Conservation (phyloP, 1,140 invertebrate species). For the Marisa cornuarietis region DNA sequence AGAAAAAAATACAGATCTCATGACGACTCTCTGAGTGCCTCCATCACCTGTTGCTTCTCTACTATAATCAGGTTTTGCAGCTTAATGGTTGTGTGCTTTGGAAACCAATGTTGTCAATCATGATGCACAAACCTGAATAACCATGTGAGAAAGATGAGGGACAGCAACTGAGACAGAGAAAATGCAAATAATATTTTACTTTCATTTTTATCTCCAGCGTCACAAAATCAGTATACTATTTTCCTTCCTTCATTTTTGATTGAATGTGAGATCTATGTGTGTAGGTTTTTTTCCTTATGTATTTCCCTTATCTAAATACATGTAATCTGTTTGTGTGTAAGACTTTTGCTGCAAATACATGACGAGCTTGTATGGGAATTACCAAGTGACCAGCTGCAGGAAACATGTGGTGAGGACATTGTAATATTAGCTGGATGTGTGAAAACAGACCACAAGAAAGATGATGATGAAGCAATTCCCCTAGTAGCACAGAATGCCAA, state of each 20-base stretch:
- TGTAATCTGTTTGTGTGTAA: constrained; percentile 28
- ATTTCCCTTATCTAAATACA: neutral
- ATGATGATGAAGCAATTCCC: no score
- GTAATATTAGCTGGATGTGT: neutral
- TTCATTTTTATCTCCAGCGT: neutral
- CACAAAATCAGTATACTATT: neutral
- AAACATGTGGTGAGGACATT: constrained; percentile 47
- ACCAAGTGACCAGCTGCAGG: constrained; percentile 44
- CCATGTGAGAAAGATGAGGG: neutral
- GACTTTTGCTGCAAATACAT: constrained; percentile 71
- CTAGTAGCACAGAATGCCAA: no score
- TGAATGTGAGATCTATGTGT: neutral
- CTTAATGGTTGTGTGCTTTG: no score
- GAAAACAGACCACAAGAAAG: no score
- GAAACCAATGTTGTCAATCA: no score
- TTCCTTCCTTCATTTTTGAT: neutral
- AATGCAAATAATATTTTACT: neutral
- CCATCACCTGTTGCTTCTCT: no score
- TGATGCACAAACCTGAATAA: neutral
- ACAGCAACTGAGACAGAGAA: neutral
- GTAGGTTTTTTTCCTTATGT: neutral
- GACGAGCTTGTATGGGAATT: constrained; percentile 73
- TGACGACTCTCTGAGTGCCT: no score
- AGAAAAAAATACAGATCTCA: neutral
- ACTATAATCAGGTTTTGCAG: no score